Conservation (phyloP, 2,797 vertebrate species). For the Melanotaenia trifasciata region DNA sequence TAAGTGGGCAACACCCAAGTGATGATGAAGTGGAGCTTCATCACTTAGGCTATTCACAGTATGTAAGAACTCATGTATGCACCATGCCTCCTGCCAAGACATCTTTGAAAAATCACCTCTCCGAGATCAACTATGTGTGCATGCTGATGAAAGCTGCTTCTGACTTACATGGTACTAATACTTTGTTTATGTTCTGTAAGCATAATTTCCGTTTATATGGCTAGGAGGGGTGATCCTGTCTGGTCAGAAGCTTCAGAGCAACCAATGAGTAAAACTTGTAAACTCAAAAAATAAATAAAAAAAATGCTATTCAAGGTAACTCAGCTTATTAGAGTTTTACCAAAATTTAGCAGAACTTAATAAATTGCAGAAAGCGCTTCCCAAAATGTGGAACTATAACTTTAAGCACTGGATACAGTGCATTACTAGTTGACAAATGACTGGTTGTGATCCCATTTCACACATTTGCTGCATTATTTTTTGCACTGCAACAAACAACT, state of each 20-base stretch:
- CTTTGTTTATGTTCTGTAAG: neutral
- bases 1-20: neutral
- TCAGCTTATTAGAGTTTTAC: neutral
- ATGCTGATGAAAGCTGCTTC: neutral
- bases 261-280: neutral
- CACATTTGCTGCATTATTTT: conserved; percentile 1
- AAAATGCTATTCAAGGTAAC: neutral
- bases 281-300: neutral
- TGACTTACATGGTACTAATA: neutral
- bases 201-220: neutral
- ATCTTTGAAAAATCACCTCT: neutral
- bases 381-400: neutral
- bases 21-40: neutral
- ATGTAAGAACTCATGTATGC: neutral
- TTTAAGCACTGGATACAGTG: neutral
- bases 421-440: neutral
- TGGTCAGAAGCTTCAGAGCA: neutral
- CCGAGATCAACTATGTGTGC: neutral
- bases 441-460: conserved; percentile 2
- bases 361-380: neutral
- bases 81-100: neutral
- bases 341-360: neutral
- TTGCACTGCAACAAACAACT: conserved; percentile 4
- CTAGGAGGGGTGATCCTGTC: neutral
- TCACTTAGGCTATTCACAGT: neutral